Evolutionary conservation across 2,888 invertebrate genomes (phyloP).

Genomic region (Anarsia innoxiella): DNA sequence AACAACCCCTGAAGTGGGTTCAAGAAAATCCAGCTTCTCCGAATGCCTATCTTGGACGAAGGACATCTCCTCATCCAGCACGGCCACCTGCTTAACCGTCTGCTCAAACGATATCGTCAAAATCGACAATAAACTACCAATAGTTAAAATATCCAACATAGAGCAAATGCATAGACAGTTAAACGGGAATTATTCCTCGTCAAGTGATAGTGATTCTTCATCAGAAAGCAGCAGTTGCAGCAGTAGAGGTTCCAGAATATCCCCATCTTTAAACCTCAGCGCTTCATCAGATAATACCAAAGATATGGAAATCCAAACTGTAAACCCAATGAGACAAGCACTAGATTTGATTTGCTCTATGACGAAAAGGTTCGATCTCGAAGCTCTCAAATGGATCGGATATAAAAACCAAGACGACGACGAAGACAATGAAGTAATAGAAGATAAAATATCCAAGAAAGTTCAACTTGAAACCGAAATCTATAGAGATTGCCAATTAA

Average conservation of each 20-base stretch:
- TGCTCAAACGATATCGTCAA: constrained; percentile 38
- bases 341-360: no score
- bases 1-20: constrained; percentile 14
- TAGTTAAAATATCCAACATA: constrained; percentile 35
- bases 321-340: no score
- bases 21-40: constrained; percentile 32
- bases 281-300: no score
- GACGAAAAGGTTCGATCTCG: constrained; percentile 36
- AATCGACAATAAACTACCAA: constrained; percentile 48
- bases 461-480: constrained; percentile 34
- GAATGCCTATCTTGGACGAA: constrained; percentile 48
- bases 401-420: constrained; percentile 23
- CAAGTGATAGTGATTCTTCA: not conserved
- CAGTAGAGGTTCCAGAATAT: constrained; percentile 1
- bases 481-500: constrained; percentile 26
- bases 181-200: not conserved
- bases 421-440: constrained; percentile 1
- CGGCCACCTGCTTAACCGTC: constrained; percentile 39
- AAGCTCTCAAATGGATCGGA: constrained; percentile 39
- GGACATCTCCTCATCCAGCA: constrained; percentile 51
- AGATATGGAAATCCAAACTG: no score
- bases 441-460: constrained; percentile 28
- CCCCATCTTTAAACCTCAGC: constrained; percentile 7
- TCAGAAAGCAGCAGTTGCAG: not conserved
- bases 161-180: constrained; percentile 14